Evolutionary conservation across 2,113 vertebrate genomes (phyloP), one percentile per base, ranked within the genome.

Genomic region (Datnioides undecimradiatus): DNA sequence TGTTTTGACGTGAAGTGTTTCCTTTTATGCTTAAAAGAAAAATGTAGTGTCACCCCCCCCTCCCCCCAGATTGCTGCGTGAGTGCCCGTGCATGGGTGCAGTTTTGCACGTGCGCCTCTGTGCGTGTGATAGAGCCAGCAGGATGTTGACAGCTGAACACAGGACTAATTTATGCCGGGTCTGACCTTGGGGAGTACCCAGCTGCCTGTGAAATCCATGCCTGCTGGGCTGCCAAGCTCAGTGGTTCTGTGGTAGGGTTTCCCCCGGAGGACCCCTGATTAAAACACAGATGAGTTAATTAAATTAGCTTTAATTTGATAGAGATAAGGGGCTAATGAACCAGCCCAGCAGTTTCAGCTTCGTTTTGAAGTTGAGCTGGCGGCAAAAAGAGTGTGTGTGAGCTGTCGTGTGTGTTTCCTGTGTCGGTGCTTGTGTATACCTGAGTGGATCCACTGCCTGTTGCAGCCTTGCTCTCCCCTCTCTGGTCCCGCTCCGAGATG

Each of bases 201-300:
- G 90, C 89, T 93, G 92, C 90, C 83, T 87, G 88, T 93, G 91
- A 93, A 91, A 92, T 88, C 85, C 83, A 71, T 82, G 92, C 92
- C 91, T 91, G 89, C 91, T 88, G 87, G 84, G 89, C 92, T 88
- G 89, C 90, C 90, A 87, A 79, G 73, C 90, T 89, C 89, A 89
- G 81, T 83, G 92, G 83, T 83, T 89, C 83, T 88, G 82, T 87
- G 79, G 73, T 80, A 84, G 90, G 87, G 87, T 89, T 92, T 86
- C 88, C 92, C 90, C 88, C 55, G 29, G 77, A 91, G 90, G 87
- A 92, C 80, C 78, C 83, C 84, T 89, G 88, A 89, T 92, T 91
- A 91, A 91, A 93, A 88, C 85, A 87, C 87, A 92, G 88, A 94
- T 83, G 77, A 91, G 82, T 92, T 93, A 62, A 92, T 94, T 92